Percentiles rank a stretch among this genome's conserved stretches.
These are phyloP conservation scores for Lophius americanus DNA, from an alignment of 2,797 vertebrate species.

Conservation along the genomic window DNA sequence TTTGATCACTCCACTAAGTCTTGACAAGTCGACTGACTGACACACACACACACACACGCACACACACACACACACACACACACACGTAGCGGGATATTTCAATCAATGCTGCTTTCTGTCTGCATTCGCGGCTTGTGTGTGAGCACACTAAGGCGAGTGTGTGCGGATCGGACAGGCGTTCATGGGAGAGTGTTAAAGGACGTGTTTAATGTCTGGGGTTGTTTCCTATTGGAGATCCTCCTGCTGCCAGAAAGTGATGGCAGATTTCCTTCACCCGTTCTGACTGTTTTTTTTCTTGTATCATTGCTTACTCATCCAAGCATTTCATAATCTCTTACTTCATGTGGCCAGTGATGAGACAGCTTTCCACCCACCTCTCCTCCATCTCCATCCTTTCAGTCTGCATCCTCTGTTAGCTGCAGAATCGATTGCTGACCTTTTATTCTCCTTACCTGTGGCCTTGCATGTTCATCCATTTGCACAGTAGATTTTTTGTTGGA, in stretches of 20 bases:
- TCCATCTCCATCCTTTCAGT: constrained; percentile 32
- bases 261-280: constrained; percentile 52
- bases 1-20: constrained; percentile 77
- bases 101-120: constrained; percentile 70
- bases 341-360: constrained; percentile 43
- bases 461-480: constrained; percentile 30
- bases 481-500: constrained; percentile 25
- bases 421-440: constrained; percentile 42
- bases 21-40: constrained; percentile 69
- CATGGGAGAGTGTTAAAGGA: constrained; percentile 64
- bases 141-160: constrained; percentile 10
- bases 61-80: constrained; percentile 36
- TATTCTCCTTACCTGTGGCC: constrained; percentile 26
- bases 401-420: constrained; percentile 23
- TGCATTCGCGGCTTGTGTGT: constrained; percentile 17
- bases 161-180: constrained; percentile 35
- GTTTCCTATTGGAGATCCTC: constrained; percentile 67
- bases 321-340: constrained; percentile 45
- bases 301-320: constrained; percentile 50
- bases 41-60: constrained; percentile 35
- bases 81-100: constrained; percentile 50
- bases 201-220: constrained; percentile 68
- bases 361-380: constrained; percentile 33
- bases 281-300: constrained; percentile 3
- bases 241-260: constrained; percentile 63